Conservation (phyloP, 2,113 vertebrate genomes). For the Cygnus buccinator region DNA sequence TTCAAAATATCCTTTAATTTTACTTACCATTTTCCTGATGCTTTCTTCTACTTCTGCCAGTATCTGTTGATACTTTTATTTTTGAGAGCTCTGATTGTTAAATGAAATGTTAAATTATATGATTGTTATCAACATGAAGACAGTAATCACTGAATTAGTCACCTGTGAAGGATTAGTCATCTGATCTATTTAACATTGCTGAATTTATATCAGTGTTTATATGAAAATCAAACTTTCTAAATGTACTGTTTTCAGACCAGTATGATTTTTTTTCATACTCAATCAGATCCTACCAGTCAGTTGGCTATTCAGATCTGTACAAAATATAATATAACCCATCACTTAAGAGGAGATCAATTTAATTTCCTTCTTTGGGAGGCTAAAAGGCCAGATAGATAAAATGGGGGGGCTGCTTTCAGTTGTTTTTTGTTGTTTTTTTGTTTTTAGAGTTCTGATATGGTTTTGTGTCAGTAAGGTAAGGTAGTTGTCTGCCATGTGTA, state of each 20-base stretch:
- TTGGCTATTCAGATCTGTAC: neutral
- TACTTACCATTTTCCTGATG: neutral
- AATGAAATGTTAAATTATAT: slow-evolving; percentile 37
- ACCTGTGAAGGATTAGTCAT: slow-evolving; percentile 50
- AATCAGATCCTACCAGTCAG: neutral
- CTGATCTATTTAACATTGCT: neutral
- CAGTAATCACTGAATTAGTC: slow-evolving; percentile 48
- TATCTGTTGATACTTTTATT: neutral
- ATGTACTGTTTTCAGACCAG: neutral
- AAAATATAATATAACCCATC: neutral
- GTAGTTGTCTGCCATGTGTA: neutral
- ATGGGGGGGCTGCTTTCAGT: neutral
- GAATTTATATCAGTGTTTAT: slow-evolving; percentile 22
- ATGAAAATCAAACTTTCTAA: neutral
- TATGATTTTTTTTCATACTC: neutral
- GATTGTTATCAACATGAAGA: slow-evolving; percentile 32
- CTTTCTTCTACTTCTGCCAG: neutral
- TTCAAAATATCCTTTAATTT: slow-evolving; percentile 1
- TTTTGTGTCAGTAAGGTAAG: neutral
- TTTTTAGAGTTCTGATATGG: neutral
- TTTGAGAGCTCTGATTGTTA: slow-evolving; percentile 49
- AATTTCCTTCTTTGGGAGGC: neutral
- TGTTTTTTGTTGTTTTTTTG: neutral
- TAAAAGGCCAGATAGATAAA: neutral
- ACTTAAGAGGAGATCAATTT: neutral